Conservation (phyloP, 2,888 invertebrate genomes). For the Cryptocheilus praepositus region DNA sequence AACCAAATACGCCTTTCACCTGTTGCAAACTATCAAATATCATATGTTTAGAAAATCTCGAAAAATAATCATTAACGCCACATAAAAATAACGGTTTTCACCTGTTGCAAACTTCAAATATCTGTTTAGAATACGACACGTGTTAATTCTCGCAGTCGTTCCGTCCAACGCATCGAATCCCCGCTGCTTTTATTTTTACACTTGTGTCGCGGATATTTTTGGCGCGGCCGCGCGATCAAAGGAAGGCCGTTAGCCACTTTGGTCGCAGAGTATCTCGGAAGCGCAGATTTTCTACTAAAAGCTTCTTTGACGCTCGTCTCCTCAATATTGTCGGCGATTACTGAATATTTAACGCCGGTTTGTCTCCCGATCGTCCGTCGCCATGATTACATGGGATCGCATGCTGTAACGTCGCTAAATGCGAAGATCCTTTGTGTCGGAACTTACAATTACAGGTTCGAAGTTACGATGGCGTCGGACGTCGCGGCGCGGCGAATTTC, state of each 20-base stretch:
- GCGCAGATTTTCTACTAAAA: too few relatives aligned
- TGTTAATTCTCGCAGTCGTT: too few relatives aligned
- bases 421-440: constrained; percentile 36
- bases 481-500: neutral
- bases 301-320: too few relatives aligned
- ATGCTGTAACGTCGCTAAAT: constrained; percentile 31
- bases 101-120: too few relatives aligned
- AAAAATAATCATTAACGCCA: too few relatives aligned
- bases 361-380: constrained; percentile 36
- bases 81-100: too few relatives aligned
- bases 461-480: neutral
- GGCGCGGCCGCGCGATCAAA: too few relatives aligned
- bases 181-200: too few relatives aligned
- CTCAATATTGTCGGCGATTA: neutral
- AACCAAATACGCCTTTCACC: constrained; percentile 78
- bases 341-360: constrained; percentile 44
- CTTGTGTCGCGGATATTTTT: too few relatives aligned
- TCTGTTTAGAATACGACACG: too few relatives aligned
- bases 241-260: neutral
- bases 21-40: constrained; percentile 77
- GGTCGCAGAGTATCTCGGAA: neutral
- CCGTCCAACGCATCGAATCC: too few relatives aligned
- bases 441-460: constrained; percentile 40
- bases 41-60: neutral
- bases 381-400: constrained; percentile 37